These are phyloP conservation scores for Eulacestoma nigropectus DNA, from an alignment of 2,113 vertebrate genomes.

Conservation along the genomic window DNA sequence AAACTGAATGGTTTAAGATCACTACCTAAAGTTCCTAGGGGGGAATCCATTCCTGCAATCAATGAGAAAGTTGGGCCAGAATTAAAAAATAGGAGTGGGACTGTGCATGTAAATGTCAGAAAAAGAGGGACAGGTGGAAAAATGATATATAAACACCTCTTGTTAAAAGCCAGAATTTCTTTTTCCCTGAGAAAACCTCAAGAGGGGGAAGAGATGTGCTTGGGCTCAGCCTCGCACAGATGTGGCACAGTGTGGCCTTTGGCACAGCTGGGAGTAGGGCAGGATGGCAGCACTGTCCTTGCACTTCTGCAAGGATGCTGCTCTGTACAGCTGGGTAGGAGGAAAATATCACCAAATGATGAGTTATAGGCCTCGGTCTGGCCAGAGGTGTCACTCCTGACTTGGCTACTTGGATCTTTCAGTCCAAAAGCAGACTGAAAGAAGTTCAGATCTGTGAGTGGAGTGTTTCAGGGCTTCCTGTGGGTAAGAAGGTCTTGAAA, in stretches of 20 bases:
- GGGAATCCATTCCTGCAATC: neutral
- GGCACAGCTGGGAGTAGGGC: neutral
- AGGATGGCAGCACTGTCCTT: neutral
- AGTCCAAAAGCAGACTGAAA: neutral
- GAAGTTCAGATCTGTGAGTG: neutral
- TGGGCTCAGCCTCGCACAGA: neutral
- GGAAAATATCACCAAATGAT: neutral
- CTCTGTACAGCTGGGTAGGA: neutral
- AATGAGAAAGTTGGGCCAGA: neutral
- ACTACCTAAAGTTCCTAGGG: neutral
- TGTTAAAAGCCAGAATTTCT: neutral
- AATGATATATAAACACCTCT: neutral
- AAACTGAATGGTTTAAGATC: neutral
- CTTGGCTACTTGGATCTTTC: neutral
- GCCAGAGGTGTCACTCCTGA: neutral
- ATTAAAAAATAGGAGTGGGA: neutral
- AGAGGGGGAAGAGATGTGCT: neutral
- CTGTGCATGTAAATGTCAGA: neutral
- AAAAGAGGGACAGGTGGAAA: neutral
- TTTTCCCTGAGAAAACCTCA: neutral
- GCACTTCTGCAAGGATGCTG: neutral
- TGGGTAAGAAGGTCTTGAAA: neutral
- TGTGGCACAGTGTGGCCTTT: neutral
- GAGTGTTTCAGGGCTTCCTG: neutral
- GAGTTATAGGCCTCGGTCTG: neutral